Evolutionary conservation across 1,140 invertebrate genomes (phyloP).

Genomic region (Eumaeus atala): DNA sequence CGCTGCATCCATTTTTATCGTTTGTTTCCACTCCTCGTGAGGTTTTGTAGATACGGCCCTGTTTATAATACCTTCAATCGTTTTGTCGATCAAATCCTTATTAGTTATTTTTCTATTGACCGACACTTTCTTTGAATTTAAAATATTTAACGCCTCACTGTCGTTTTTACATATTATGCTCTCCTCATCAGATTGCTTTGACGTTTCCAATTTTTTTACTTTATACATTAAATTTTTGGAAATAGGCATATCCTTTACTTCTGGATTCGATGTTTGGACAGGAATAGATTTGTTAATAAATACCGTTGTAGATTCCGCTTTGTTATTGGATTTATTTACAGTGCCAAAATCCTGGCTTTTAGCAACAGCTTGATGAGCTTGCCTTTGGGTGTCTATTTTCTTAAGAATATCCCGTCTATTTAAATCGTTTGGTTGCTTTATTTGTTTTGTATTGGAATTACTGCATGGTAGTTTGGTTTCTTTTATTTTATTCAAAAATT

Average conservation of each 20-base stretch:
- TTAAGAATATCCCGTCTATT: constrained; percentile 61
- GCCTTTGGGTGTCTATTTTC: constrained; percentile 63
- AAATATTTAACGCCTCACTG: constrained; percentile 8
- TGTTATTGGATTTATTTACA: constrained; percentile 26
- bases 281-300: constrained; percentile 43
- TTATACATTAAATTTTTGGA: constrained; percentile 13
- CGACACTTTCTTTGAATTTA: constrained; percentile 26
- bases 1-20: constrained; percentile 19
- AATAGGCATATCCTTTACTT: constrained; percentile 15
- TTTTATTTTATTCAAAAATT: constrained; percentile 65
- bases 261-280: constrained; percentile 18
- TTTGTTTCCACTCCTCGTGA: constrained; percentile 29
- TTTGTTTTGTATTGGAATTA: constrained; percentile 53
- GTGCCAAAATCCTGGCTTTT: constrained; percentile 36
- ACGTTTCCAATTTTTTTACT: background rate
- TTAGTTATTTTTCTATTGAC: constrained; percentile 43
- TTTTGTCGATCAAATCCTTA: constrained; percentile 62
- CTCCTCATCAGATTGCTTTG: background rate
- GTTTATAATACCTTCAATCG: constrained; percentile 61
- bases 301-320: constrained; percentile 33
- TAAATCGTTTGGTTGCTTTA: constrained; percentile 64
- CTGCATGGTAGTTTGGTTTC: constrained; percentile 48
- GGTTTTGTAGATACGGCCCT: constrained; percentile 33
- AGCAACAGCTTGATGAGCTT: constrained; percentile 21
- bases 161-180: constrained; percentile 30